A percentile compares a stretch with the other conserved stretches of the same genome.
These are phyloP conservation scores for Climacteris rufus DNA, from an alignment of 2,113 vertebrate species.

Conservation along the genomic window DNA sequence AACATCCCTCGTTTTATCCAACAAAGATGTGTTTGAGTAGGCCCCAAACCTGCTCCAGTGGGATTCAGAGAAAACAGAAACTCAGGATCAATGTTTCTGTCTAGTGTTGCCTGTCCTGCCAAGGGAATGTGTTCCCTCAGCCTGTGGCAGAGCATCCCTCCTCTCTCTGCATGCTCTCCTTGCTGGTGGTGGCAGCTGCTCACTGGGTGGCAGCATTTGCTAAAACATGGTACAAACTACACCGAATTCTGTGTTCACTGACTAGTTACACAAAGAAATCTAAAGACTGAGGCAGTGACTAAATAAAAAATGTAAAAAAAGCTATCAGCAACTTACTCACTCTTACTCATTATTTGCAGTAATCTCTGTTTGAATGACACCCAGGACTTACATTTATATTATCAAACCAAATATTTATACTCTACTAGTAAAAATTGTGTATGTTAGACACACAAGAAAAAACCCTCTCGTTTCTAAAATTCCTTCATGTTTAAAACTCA, in stretches of 20 bases:
- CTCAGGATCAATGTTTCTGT: background rate
- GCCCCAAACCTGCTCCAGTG: background rate
- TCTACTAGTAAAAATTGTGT: background rate
- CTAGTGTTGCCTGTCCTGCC: background rate
- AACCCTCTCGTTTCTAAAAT: background rate
- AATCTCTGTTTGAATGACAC: background rate
- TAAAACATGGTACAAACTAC: background rate
- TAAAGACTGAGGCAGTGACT: background rate
- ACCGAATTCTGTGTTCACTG: background rate
- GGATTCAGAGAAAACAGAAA: background rate
- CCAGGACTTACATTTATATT: background rate
- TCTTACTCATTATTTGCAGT: background rate
- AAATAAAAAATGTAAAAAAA: background rate
- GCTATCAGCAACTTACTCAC: background rate
- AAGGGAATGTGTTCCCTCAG: accelerated
- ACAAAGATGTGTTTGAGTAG: background rate
- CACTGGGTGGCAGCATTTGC: background rate
- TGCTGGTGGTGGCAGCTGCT: background rate
- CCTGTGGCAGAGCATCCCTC: background rate
- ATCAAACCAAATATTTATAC: background rate
- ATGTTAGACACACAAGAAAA: background rate
- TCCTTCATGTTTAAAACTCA: background rate
- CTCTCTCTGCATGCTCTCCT: background rate
- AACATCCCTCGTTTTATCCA: background rate
- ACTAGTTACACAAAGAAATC: background rate